Base-by-base conservation (phyloP, 2,888 invertebrate genomes). In the Scaptomyza reducta region DNA sequence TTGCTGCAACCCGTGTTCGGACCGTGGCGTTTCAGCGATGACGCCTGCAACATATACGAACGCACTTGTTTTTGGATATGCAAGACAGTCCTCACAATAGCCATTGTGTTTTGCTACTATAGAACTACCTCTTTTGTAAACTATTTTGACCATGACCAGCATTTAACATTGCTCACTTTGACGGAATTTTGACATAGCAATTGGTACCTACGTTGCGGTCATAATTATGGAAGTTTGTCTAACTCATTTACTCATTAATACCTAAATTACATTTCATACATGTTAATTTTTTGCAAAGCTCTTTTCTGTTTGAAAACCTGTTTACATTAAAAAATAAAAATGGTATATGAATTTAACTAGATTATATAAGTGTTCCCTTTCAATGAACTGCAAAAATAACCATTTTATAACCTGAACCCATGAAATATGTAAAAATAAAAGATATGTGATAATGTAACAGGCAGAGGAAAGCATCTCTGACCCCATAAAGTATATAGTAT, bases 41-140 rank as follows among this genome's bases (percentile, higher is more conserved):
- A 29, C 0, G 57, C 64, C 7, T 51, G 33, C 40, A 69, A 62
- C 16, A 14, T 18, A 14, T 75, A 54, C 14, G 53, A 65, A 3
- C 75, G 75, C 13, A 60, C 50, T n/a, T 75, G 75, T n/a, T 50
- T 71, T 22, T 74, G 67, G 71, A 46, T 53, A 27, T 60, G 63
- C 56, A 74, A 74, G 44, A 18, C 45, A 1, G 1, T 56, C 2
- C 38, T 71, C 4, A 55, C 49, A 3, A 29, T 63, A 11, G 44
- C 72, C 6, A n/a, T 75, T 5, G 47, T 75, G 0, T 38, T 50
- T 40, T 51, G 55, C 14, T 69, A 46, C 40, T 72, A 35, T 14
- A 18, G 22, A 14, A 41, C 10, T 1, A 40, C 50, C 3, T 42
- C 53, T 9, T 22, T 13, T 10, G 1, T 27, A 0, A 57, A 65